Conservation (phyloP, 2,797 vertebrate genomes). For the Amniataba percoides region DNA sequence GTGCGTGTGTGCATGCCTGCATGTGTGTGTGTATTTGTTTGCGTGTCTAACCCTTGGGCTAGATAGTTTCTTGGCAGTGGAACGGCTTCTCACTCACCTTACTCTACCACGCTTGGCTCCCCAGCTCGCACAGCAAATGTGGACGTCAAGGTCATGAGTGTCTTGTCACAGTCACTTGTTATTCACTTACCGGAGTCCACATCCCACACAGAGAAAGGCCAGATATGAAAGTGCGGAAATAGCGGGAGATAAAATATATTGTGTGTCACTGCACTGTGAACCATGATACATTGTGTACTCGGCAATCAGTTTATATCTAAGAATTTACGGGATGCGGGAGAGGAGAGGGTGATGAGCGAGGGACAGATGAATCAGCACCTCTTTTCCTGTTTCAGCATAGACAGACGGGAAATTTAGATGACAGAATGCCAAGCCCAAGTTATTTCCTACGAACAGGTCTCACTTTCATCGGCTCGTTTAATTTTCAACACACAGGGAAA, state of each 20-base stretch:
- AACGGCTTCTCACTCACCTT: constrained; percentile 46
- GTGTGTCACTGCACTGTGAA: constrained; percentile 28
- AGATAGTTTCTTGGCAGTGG: constrained; percentile 77
- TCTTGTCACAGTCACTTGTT: constrained; percentile 64
- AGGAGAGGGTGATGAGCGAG: constrained; percentile 38
- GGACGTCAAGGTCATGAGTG: constrained; percentile 61
- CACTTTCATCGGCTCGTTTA: constrained; percentile 27
- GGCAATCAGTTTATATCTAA: constrained; percentile 8
- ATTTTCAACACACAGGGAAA: constrained; percentile 23
- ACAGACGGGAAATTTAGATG: constrained; percentile 62
- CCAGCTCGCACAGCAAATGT: constrained; percentile 38
- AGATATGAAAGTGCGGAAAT: constrained; percentile 45
- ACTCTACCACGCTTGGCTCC: constrained; percentile 39
- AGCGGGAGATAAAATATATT: constrained; percentile 38
- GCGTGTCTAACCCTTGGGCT: constrained; percentile 83
- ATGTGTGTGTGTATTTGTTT: constrained; percentile 61
- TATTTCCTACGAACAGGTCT: constrained; percentile 57
- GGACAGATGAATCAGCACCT: constrained; percentile 64
- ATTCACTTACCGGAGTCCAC: constrained; percentile 51
- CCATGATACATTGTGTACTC: constrained; percentile 4
- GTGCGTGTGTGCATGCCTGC: constrained; percentile 49
- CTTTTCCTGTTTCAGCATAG: constrained; percentile 65
- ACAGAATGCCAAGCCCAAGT: constrained; percentile 44
- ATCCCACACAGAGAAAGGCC: constrained; percentile 39
- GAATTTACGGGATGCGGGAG: constrained; percentile 27